phyloP scores from a whole-genome alignment of 2,888 invertebrate species.

The Ryuthela nishihirai region DNA sequence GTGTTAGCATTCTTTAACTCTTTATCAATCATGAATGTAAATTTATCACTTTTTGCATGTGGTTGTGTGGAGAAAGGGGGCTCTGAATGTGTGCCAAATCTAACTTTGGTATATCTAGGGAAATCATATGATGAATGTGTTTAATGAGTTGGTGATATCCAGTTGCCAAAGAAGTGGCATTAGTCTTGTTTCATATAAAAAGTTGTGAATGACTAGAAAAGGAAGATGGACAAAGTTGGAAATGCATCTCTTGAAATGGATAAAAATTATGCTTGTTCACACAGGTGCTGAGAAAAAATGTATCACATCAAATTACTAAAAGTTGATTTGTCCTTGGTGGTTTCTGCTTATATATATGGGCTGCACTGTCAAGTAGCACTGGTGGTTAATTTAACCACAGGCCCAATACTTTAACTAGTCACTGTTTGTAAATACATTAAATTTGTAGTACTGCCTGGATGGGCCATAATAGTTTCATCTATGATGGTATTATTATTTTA shows the following conservation, averaged over 20 bases:
- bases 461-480: constrained; percentile 21
- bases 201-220: no score
- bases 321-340: no score
- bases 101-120: constrained; percentile 3
- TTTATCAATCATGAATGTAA: constrained; percentile 30
- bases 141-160: constrained; percentile 2
- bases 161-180: no score
- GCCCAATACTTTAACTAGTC: constrained; percentile 38
- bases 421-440: constrained; percentile 38
- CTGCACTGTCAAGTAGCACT: constrained; percentile 14
- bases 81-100: constrained; percentile 22
- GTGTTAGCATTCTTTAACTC: constrained; percentile 27
- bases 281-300: no score
- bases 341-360: no score
- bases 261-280: no score
- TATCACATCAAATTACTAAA: no score
- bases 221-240: no score
- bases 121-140: constrained; percentile 11
- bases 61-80: not conserved
- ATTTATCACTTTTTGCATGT: constrained; percentile 17
- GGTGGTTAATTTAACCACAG: constrained; percentile 28
- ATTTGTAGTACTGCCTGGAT: constrained; percentile 35
- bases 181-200: no score
- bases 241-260: no score
- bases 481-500: constrained; percentile 36